phyloP scores from a whole-genome alignment of 2,113 vertebrate species.

The western clawed frog (Xenopus tropicalis) region DNA sequence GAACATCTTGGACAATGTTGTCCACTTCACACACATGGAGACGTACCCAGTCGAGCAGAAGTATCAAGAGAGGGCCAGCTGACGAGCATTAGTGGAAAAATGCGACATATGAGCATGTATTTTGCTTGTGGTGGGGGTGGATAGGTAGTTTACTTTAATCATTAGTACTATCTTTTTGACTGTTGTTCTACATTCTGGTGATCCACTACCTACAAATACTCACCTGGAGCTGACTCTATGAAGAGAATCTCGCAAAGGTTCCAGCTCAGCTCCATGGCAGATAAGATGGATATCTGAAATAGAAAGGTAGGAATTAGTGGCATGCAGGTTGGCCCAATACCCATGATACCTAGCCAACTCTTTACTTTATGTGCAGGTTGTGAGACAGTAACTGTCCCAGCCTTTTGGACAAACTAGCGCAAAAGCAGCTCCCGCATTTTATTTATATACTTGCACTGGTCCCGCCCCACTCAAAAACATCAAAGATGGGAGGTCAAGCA shows the following conservation, averaged over 20 bases:
- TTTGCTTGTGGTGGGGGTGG: too few relatives aligned
- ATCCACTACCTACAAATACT: slow-evolving; percentile 13
- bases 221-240: slow-evolving; percentile 89
- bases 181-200: not conserved
- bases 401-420: too few relatives aligned
- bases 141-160: not conserved
- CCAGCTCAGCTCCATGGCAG: slow-evolving; percentile 95
- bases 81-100: slow-evolving; percentile 1
- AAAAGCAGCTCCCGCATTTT: too few relatives aligned
- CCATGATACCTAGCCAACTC: not conserved
- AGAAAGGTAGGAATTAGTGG: not conserved
- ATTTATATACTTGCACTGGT: too few relatives aligned
- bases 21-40: slow-evolving; percentile 89
- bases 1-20: slow-evolving; percentile 76
- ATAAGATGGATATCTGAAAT: slow-evolving; percentile 83
- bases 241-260: slow-evolving; percentile 97
- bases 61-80: slow-evolving; percentile 85
- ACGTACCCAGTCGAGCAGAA: slow-evolving; percentile 91
- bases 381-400: too few relatives aligned
- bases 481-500: too few relatives aligned
- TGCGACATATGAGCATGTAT: too few relatives aligned
- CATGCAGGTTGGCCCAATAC: not conserved
- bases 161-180: not conserved
- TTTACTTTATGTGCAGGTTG: too few relatives aligned
- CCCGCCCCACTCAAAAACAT: too few relatives aligned